Base-by-base conservation (phyloP, 2,797 vertebrate genomes). In the Dicrostonyx torquatus region DNA sequence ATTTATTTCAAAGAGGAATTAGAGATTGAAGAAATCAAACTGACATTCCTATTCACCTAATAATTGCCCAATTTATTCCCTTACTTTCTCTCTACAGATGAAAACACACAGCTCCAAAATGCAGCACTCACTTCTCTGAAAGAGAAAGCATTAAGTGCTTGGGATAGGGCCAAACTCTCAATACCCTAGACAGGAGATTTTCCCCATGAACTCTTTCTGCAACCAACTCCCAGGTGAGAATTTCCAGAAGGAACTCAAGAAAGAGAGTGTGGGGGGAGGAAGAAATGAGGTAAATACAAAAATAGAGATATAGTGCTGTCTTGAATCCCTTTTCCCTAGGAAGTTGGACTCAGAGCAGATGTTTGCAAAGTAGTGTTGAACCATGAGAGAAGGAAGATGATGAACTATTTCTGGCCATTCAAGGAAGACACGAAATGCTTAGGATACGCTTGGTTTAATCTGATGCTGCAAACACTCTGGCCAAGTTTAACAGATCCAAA, bases 291-390 rank as follows among this genome's bases (percentile, higher is more conserved):
- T 92, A 96, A 97, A 96, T 92, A 96, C 68, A 96, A 92, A 96
- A 95, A 97, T 95, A 96, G 92, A 96, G 95, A 93, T 45, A 94
- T 86, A 96, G 55, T 84, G 75, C 77, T 92, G 66, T 92, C 96
- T 95, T 92, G 62, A 89, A 92, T 91, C 26, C 73, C 76, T 18
- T 96, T 97, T 97, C 95, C 96, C 77, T 90, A 88, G 94, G 93
- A 97, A 96, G 95, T 55, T 96, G 92, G 87, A 91, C 76, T 85
- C 50, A 22, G 79, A 89, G 58, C 92, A 97, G 96, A 97, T 96
- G 93, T 95, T 97, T 95, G 77, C 78, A 95, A 95, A 91, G 76
- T 34, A 96, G 80, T 83, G n/a, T 91, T 96, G 79, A 78, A 87
- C 94, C 76, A 64, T 10, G 20, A 95, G 80, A 96, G 84, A 31